A percentile compares a stretch with the other conserved stretches of the same genome.
These are phyloP conservation scores for Vanessa tameamea DNA, from an alignment of 1,140 invertebrate genomes.

Conservation along the genomic window DNA sequence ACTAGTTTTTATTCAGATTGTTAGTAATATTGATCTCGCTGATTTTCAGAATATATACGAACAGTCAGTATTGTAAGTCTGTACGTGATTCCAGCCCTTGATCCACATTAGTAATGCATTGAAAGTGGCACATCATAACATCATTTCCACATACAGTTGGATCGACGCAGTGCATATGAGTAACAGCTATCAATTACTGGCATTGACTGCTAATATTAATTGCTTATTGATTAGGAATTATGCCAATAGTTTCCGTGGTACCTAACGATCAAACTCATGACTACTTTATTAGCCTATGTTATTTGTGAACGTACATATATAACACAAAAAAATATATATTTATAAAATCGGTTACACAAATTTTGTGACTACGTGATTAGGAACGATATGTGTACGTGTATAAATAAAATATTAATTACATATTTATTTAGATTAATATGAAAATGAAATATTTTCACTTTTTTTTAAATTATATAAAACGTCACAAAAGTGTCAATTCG, in stretches of 20 bases:
- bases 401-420: too few relatives aligned
- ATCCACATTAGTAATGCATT: slow-evolving; percentile 57
- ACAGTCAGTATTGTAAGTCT: background rate
- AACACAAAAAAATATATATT: background rate
- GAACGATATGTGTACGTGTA: too few relatives aligned
- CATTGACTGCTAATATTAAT: slow-evolving; percentile 36
- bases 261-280: background rate
- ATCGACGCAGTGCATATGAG: slow-evolving; percentile 32
- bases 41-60: too few relatives aligned
- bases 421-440: too few relatives aligned
- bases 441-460: too few relatives aligned
- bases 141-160: background rate
- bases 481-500: too few relatives aligned
- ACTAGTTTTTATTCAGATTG: too few relatives aligned
- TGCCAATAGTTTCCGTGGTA: background rate
- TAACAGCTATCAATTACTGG: slow-evolving; percentile 26
- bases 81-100: background rate
- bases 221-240: slow-evolving; percentile 15
- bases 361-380: too few relatives aligned
- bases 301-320: background rate
- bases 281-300: background rate
- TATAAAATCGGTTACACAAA: background rate
- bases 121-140: slow-evolving; percentile 31
- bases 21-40: too few relatives aligned
- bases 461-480: too few relatives aligned